Percentiles rank a stretch among this genome's conserved stretches.
phyloP scores from a whole-genome alignment of 2,888 invertebrate species.

The Caenorhabditis doughertyi region DNA sequence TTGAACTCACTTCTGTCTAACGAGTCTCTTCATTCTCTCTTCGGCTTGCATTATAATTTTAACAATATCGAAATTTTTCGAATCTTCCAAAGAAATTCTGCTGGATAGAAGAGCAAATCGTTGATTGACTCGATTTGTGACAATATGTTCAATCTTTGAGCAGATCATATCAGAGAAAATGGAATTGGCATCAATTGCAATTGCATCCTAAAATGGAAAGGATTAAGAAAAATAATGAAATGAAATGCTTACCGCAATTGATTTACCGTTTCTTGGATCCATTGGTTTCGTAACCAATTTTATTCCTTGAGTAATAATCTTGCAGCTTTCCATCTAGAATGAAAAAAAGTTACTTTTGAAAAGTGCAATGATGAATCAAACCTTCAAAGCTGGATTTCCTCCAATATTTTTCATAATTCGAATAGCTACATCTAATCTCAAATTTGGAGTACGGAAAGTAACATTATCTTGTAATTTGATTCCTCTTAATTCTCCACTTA shows the following conservation, averaged over 20 bases:
- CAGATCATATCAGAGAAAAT: slow-evolving; percentile 68
- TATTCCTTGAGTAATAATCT: slow-evolving; percentile 48
- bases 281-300: slow-evolving; percentile 59
- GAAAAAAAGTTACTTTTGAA: not conserved
- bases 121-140: slow-evolving; percentile 73
- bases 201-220: slow-evolving; percentile 51
- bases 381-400: slow-evolving; percentile 69
- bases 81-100: slow-evolving; percentile 76
- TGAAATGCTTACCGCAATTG: slow-evolving; percentile 41
- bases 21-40: slow-evolving; percentile 57
- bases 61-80: slow-evolving; percentile 76
- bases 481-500: slow-evolving; percentile 48
- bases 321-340: slow-evolving; percentile 61
- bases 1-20: slow-evolving; percentile 51
- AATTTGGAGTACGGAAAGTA: slow-evolving; percentile 39
- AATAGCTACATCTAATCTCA: slow-evolving; percentile 47
- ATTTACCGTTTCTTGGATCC: slow-evolving; percentile 60
- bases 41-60: slow-evolving; percentile 72
- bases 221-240: too few relatives aligned
- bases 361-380: not conserved
- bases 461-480: slow-evolving; percentile 38
- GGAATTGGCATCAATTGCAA: slow-evolving; percentile 59
- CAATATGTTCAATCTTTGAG: slow-evolving; percentile 63
- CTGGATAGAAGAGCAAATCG: slow-evolving; percentile 77
- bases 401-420: slow-evolving; percentile 56